A percentile compares a stretch with the other conserved stretches of the same genome.
These are phyloP conservation scores for Nebria ingens DNA, from an alignment of 1,140 invertebrate genomes.

Conservation along the genomic window DNA sequence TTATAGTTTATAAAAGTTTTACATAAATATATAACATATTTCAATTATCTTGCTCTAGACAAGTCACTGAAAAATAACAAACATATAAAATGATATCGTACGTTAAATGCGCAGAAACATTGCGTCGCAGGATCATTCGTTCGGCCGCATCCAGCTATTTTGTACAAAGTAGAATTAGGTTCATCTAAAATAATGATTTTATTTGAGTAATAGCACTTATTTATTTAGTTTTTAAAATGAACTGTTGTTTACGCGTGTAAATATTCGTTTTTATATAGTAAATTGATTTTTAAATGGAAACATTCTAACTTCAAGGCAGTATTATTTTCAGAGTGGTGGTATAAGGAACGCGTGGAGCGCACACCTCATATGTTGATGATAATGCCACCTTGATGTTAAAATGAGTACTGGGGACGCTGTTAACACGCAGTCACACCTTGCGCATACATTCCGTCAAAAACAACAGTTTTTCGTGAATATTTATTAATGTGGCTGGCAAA, in stretches of 20 bases:
- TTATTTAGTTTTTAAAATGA: background rate
- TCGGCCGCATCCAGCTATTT: too few species aligned
- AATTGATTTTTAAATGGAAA: background rate
- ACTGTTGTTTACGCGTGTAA: background rate
- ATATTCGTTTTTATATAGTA: background rate
- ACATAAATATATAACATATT: too few species aligned
- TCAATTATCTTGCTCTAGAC: too few species aligned
- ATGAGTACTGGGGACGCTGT: slow-evolving; percentile 8
- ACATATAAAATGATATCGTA: background rate
- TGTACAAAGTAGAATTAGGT: too few species aligned
- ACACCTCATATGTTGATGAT: background rate
- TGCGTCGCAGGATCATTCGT: too few species aligned
- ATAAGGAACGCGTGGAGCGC: background rate
- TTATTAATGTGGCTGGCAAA: background rate
- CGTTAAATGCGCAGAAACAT: background rate
- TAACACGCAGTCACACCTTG: slow-evolving; percentile 8
- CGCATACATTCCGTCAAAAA: slow-evolving; percentile 5
- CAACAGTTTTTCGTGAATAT: slow-evolving; percentile 2
- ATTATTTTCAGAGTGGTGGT: background rate
- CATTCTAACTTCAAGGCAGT: background rate
- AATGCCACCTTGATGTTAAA: slow-evolving; percentile 1
- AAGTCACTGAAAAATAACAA: too few species aligned
- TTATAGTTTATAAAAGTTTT: too few species aligned
- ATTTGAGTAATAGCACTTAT: background rate
- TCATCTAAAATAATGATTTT: background rate